Evolutionary conservation across 2,797 vertebrate species (phyloP).

Genomic region (Channa striata): DNA sequence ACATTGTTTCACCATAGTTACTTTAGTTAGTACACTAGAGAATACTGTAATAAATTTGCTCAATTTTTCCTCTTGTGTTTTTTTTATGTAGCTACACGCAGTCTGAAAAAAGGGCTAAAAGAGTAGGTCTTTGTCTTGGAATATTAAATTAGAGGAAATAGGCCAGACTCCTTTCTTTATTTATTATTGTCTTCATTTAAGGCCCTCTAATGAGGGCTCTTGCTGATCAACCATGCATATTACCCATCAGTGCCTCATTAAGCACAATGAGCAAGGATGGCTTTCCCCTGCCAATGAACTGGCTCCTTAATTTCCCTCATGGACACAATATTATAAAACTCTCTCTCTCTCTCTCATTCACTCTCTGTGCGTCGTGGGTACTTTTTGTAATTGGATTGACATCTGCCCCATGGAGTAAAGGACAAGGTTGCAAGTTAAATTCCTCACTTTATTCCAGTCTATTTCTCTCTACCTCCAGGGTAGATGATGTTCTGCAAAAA

Average conservation of each 20-base stretch:
- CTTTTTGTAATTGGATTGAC: slow-evolving; percentile 76
- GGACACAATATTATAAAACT: slow-evolving; percentile 80
- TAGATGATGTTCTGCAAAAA: slow-evolving; percentile 55
- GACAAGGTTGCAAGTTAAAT: slow-evolving; percentile 71
- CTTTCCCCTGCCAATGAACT: slow-evolving; percentile 84
- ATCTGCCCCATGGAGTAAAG: slow-evolving; percentile 60
- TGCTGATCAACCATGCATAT: slow-evolving; percentile 87
- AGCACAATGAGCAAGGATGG: slow-evolving; percentile 83
- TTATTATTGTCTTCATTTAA: slow-evolving; percentile 85
- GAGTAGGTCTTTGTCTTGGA: slow-evolving; percentile 81
- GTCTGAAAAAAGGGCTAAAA: slow-evolving; percentile 66
- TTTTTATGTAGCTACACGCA: slow-evolving; percentile 46
- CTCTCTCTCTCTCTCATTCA: slow-evolving; percentile 19
- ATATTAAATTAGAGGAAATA: slow-evolving; percentile 86
- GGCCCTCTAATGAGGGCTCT: slow-evolving; percentile 85
- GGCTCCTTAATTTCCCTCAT: slow-evolving; percentile 87
- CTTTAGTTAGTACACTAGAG: slow-evolving; percentile 39
- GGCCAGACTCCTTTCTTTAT: slow-evolving; percentile 82
- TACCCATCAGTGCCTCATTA: slow-evolving; percentile 89
- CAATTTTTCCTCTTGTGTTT: slow-evolving; percentile 34
- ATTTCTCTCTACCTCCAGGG: slow-evolving; percentile 49
- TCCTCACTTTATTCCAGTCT: slow-evolving; percentile 57
- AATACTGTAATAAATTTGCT: slow-evolving; percentile 39
- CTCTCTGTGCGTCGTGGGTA: slow-evolving; percentile 34
- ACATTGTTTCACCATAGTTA: slow-evolving; percentile 27